phyloP scores from a whole-genome alignment of 2,888 invertebrate species.

The Willowsia nigromaculata region DNA sequence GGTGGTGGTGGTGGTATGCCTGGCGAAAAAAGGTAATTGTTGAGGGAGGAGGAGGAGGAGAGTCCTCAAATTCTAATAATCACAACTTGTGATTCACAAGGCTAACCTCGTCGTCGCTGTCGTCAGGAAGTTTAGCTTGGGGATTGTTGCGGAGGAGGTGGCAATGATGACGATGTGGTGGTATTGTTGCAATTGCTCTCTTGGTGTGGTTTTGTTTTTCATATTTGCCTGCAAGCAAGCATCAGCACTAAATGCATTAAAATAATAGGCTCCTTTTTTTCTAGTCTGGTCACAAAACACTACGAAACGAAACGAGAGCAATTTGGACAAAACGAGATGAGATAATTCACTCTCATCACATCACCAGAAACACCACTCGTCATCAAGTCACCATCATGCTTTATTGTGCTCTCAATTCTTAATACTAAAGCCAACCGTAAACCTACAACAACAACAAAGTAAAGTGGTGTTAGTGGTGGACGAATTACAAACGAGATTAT shows the following conservation, averaged over 20 bases:
- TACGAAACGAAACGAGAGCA: constrained; percentile 27
- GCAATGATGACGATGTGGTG: neutral
- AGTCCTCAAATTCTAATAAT: neutral
- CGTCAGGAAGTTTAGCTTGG: neutral
- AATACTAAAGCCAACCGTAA: neutral
- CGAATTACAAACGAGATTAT: constrained; percentile 47
- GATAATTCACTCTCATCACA: constrained; percentile 63
- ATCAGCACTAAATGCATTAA: constrained; percentile 32
- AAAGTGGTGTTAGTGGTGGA: constrained; percentile 32
- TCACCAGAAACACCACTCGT: neutral
- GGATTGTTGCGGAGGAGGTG: constrained; percentile 33
- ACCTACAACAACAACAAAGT: neutral
- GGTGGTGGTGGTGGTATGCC: neutral
- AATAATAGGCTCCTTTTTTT: constrained; percentile 8
- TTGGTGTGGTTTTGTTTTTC: constrained; percentile 15
- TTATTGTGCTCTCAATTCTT: constrained; percentile 48
- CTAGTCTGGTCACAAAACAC: constrained; percentile 29
- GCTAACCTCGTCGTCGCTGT: too few species aligned
- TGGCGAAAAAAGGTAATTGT: neutral
- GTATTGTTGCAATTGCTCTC: constrained; percentile 13
- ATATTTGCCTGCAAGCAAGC: constrained; percentile 46
- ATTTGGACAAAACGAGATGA: constrained; percentile 49
- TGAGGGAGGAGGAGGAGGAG: constrained; percentile 23
- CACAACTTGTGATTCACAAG: too few species aligned
- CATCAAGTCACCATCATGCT: constrained; percentile 13